Base-by-base conservation (phyloP, 2,888 invertebrate genomes). In the Hedychridium roseum region DNA sequence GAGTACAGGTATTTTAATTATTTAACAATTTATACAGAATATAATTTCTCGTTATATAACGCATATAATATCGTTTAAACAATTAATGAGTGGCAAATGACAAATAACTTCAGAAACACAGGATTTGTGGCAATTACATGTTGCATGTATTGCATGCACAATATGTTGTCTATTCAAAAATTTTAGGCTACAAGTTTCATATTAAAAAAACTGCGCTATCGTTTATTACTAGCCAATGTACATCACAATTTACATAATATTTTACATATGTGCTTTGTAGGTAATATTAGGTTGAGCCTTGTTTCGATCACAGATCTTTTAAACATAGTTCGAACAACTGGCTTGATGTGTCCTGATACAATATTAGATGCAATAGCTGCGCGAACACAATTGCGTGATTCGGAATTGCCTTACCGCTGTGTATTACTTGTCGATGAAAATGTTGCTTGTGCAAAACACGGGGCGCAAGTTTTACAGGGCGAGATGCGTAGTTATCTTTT, bases 351-450 rank as follows among this genome's bases (percentile, higher is more conserved):
- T 21, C 88, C 97, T 0, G 95, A 98, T 78, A 86, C 88, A 73
- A 86, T 99, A 64, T 85, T 99, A 12, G 98, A 98, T 81, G 97
- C 97, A 37, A 96, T 98, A 54, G 90, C 92, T 64, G 89, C 91
- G 70, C 89, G 91, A 73, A 92, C 89, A 17, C 89, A 89, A 73
- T 88, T 87, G 46, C 84, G 88, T 52, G 88, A 89, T 78, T 88
- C 88, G 41, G 89, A 89, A 54, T 83, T 97, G 44, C 86, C 88
- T 39, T 94, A 97, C 78, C 84, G 97, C 30, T 97, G 97, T 28
- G 84, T 88, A 53, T 78, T 94, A 44, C 91, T 91, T 70, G 86
- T 92, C 0, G 94, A 96, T 70, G 93, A 95, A 79, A 98, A 99
- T 82, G 89, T 98, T 38, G 97, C 97, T 18, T 88, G 89, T 1